Evolutionary conservation across 1,140 invertebrate genomes (phyloP), one percentile per base, ranked within the genome.

Genomic region (Calephelis virginiensis): DNA sequence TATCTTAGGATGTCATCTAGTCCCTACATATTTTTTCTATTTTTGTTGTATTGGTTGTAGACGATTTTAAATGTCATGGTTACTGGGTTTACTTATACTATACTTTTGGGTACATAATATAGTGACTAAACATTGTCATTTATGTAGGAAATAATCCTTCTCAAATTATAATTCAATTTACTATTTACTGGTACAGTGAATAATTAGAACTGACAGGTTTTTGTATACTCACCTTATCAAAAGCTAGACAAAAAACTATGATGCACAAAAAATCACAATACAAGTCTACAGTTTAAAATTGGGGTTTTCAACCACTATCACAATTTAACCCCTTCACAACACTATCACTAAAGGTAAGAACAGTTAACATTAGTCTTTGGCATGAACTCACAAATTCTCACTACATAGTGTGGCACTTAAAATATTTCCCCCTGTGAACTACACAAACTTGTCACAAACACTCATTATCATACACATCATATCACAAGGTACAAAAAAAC

Each of bases 401-500:
- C 40, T 12, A 69, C 46, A 59, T 45, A 48, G 37, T 9, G 14
- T 50, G 14, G 38, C 46, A 64, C 63, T 56, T 59, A 56, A 37
- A 47, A 43, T 63, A 43, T 40, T 46, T 64, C 37, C 13, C 49
- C 40, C 11, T 56, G 11, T 14, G 47, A 63, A 65, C 11, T 28
- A 65, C 13, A 28, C 38, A 53, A 40, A 56, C 50, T 46, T 56
- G n/a, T 17, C 50, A 56, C 48, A 49, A 75, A 78, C 75, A 81
- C 78, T 77, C 71, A 46, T 56, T 64, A 69, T 68, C 68, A 59
- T 37, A 40, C 56, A 40, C 56, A 76, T 82, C 83, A 79, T 72
- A 67, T 80, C 86, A 90, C 88, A 84, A 85, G 88, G 85, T 86
- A 67, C 83, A 89, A 89, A 83, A 90, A 90, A 90, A 90, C 85